A percentile compares a stretch with the other conserved stretches of the same genome.
phyloP scores from a whole-genome alignment of 2,797 vertebrate species.

The Enoplosus armatus region DNA sequence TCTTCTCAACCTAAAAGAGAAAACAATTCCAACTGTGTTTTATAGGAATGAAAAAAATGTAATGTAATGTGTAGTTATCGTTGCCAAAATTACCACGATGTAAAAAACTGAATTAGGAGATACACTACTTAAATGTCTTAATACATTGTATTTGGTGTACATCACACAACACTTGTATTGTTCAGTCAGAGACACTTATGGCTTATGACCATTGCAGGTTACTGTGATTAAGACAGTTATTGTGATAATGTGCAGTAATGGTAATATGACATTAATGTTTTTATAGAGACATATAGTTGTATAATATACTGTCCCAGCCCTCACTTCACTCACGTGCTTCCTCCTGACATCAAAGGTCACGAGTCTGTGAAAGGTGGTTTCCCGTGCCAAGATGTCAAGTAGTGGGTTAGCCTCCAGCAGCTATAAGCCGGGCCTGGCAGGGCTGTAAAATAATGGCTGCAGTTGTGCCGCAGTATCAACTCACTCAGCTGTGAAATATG shows the following conservation, averaged over 20 bases:
- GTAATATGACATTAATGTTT: background rate
- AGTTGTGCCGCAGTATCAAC: conserved; percentile 59
- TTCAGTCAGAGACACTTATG: too few relatives aligned
- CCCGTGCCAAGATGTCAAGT: background rate
- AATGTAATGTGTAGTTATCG: too few relatives aligned
- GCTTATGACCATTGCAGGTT: background rate
- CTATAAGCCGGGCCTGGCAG: background rate
- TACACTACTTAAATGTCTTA: background rate
- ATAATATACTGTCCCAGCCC: background rate
- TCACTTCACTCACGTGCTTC: background rate
- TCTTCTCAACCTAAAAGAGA: background rate
- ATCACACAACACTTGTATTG: background rate
- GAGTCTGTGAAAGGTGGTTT: conserved; percentile 7
- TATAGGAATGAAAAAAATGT: background rate
- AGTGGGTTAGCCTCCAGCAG: conserved; percentile 5
- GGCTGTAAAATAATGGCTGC: conserved; percentile 30
- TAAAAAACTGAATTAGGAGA: background rate
- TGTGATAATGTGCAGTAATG: background rate
- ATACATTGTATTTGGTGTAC: too few relatives aligned
- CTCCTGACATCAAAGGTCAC: conserved; percentile 41
- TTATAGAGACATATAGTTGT: background rate
- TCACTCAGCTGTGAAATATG: conserved; percentile 75
- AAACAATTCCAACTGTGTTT: background rate
- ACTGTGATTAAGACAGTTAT: background rate
- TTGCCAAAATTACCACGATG: background rate